These are phyloP conservation scores for Theodoxus fluviatilis DNA, from an alignment of 2,888 invertebrate species.

Conservation along the genomic window DNA sequence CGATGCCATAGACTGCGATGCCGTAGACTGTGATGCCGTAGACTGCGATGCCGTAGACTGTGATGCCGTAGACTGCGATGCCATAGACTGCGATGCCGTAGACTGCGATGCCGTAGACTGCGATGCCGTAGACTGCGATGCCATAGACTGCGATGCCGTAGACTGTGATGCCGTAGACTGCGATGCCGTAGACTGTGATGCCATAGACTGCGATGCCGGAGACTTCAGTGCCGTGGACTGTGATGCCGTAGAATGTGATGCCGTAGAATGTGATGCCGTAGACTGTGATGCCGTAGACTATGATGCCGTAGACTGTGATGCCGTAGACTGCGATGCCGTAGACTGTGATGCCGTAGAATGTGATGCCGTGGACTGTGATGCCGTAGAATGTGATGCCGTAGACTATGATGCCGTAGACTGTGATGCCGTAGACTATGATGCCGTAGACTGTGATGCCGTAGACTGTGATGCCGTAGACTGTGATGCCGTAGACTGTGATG, in stretches of 20 bases:
- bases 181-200: constrained; percentile 29
- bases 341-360: constrained; percentile 31
- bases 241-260: constrained; percentile 31
- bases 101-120: neutral
- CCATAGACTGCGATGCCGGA: constrained; percentile 31
- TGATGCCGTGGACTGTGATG: constrained; percentile 31
- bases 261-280: constrained; percentile 11
- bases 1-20: too few species aligned
- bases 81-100: too few species aligned
- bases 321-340: constrained; percentile 28
- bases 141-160: neutral
- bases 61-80: too few species aligned
- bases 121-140: neutral
- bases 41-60: too few species aligned
- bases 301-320: constrained; percentile 27
- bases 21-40: too few species aligned
- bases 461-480: constrained; percentile 20
- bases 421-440: constrained; percentile 3
- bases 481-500: too few species aligned
- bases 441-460: constrained; percentile 22
- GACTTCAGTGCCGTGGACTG: constrained; percentile 29
- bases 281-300: neutral
- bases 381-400: constrained; percentile 28
- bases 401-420: constrained; percentile 8
- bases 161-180: constrained; percentile 24